A percentile compares a stretch with the other conserved stretches of the same genome.
These are phyloP conservation scores for Drosophila chauvacae DNA, from an alignment of 1,140 invertebrate species.

Conservation along the genomic window DNA sequence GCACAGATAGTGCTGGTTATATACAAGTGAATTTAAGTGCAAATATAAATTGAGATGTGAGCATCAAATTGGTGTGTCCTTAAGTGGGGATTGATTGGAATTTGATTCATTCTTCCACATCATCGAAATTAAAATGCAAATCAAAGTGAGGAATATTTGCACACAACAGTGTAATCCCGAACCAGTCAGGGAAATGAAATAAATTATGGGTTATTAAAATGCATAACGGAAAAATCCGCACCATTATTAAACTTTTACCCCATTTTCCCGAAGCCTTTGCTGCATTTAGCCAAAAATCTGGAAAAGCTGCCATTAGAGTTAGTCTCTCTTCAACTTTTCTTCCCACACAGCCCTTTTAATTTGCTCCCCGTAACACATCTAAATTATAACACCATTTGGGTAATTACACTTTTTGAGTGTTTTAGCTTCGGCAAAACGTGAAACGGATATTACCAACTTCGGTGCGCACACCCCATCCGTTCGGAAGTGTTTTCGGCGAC, in stretches of 20 bases:
- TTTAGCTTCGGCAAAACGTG: conserved; percentile 59
- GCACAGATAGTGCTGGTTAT: neutral
- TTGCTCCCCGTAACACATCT: conserved; percentile 49
- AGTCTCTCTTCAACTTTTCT: conserved; percentile 49
- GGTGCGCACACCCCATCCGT: neutral
- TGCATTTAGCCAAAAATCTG: conserved; percentile 23
- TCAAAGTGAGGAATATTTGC: neutral
- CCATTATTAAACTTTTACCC: conserved; percentile 20
- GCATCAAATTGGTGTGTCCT: conserved; percentile 2
- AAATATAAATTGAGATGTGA: conserved; percentile 48
- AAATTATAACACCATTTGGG: conserved; percentile 81
- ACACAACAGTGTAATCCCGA: neutral
- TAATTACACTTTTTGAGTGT: conserved; percentile 81
- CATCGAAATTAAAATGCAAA: conserved; percentile 26
- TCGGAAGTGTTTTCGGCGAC: conserved; percentile 71
- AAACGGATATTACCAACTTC: conserved; percentile 64
- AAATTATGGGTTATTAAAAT: conserved; percentile 6
- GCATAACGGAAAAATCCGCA: neutral
- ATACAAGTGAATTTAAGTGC: conserved; percentile 30
- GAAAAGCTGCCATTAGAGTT: conserved; percentile 18
- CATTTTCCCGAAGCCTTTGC: neutral
- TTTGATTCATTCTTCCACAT: conserved; percentile 13
- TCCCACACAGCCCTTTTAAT: conserved; percentile 47
- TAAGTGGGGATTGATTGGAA: neutral
- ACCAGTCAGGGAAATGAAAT: conserved; percentile 5